Percentiles rank a stretch among this genome's conserved stretches.
These are phyloP conservation scores for Lepidurus packardi DNA, from an alignment of 1,140 invertebrate species.

Conservation along the genomic window DNA sequence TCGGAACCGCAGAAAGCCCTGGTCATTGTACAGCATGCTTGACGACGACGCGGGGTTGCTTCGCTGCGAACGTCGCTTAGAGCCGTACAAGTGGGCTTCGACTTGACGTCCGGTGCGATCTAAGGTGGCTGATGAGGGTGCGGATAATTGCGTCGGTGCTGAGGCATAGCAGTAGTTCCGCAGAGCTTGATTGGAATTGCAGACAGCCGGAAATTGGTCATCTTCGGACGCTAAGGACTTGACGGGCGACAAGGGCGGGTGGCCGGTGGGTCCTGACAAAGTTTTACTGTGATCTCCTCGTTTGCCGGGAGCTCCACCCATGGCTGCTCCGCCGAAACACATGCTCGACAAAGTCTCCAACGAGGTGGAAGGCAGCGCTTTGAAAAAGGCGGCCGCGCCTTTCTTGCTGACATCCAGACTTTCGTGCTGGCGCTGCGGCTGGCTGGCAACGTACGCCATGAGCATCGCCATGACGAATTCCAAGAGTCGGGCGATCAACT, in stretches of 20 bases:
- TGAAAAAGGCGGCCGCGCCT: slow-evolving; percentile 7
- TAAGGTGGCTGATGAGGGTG: slow-evolving; percentile 10
- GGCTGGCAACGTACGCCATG: slow-evolving; percentile 72
- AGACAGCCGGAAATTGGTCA: slow-evolving; percentile 30
- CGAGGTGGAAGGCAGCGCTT: slow-evolving; percentile 23
- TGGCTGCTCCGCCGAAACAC: slow-evolving; percentile 23
- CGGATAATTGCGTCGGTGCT: slow-evolving; percentile 23
- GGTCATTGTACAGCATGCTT: slow-evolving; percentile 76
- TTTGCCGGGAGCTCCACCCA: background rate
- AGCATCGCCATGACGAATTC: slow-evolving; percentile 75
- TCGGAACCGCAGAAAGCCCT: slow-evolving; percentile 63
- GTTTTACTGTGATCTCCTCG: background rate
- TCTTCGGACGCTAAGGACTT: slow-evolving; percentile 34
- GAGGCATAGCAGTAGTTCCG: slow-evolving; percentile 34
- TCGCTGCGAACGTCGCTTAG: slow-evolving; percentile 25
- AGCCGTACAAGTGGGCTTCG: slow-evolving; percentile 20
- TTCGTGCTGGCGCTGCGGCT: slow-evolving; percentile 40
- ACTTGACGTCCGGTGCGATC: background rate
- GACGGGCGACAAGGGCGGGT: slow-evolving; percentile 29
- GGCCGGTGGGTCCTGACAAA: background rate
- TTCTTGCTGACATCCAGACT: slow-evolving; percentile 29
- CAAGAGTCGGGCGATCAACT: slow-evolving; percentile 71
- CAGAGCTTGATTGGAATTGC: slow-evolving; percentile 28
- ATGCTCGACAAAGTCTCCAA: slow-evolving; percentile 31
- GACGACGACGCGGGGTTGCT: slow-evolving; percentile 36